Evolutionary conservation across 2,797 vertebrate genomes (phyloP).

Genomic region (Cossypha niveicapilla): DNA sequence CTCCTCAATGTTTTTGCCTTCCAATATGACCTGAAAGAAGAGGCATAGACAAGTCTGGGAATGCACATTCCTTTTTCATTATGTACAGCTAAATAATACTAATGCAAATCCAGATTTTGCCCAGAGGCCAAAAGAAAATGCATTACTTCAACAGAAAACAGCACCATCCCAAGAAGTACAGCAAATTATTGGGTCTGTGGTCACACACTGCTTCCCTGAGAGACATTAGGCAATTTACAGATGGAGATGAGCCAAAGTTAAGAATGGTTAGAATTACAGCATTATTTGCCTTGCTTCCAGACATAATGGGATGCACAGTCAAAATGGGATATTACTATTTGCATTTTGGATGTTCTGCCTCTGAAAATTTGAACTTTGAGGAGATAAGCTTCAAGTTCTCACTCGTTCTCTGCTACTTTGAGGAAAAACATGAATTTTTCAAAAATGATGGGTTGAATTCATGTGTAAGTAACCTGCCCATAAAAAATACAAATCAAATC

Average conservation of each 20-base stretch:
- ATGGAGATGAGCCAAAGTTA: background rate
- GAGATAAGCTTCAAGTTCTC: background rate
- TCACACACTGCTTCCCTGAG: background rate
- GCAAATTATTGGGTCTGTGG: background rate
- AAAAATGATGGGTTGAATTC: background rate
- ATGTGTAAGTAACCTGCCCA: background rate
- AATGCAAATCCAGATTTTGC: background rate
- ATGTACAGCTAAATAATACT: background rate
- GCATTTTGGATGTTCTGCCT: background rate
- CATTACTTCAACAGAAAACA: background rate
- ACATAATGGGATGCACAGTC: background rate
- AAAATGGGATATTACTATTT: background rate
- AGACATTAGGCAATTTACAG: background rate
- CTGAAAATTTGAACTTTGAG: background rate
- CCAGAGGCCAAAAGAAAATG: background rate
- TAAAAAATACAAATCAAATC: background rate
- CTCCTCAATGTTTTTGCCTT: constrained; percentile 96
- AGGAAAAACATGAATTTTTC: background rate
- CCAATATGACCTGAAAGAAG: constrained; percentile 88
- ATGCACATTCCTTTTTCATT: background rate
- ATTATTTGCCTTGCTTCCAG: background rate
- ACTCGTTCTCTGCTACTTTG: background rate
- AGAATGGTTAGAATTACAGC: background rate
- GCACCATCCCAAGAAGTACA: background rate
- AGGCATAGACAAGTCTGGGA: background rate